Conservation (phyloP, 2,113 vertebrate genomes). For the Notothenia rossii region DNA sequence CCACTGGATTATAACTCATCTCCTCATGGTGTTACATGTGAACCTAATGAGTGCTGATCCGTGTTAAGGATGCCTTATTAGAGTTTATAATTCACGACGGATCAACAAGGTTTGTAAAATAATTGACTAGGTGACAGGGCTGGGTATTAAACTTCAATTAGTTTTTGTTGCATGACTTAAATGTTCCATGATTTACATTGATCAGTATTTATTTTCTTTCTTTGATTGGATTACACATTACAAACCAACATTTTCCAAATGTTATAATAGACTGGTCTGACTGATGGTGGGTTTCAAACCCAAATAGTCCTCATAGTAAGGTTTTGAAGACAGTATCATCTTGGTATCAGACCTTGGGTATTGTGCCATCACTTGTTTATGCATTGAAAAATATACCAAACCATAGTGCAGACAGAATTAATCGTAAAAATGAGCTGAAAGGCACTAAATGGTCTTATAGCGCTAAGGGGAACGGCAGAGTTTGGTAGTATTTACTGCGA, state of each 20-base stretch:
- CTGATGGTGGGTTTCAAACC: neutral
- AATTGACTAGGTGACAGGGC: neutral
- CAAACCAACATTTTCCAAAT: neutral
- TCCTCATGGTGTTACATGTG: slow-evolving; percentile 24
- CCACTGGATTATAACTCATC: neutral
- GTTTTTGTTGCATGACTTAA: too few species aligned
- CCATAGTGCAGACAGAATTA: too few species aligned
- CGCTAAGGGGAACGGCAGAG: too few species aligned
- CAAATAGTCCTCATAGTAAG: neutral
- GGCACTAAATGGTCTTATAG: too few species aligned
- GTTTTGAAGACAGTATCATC: neutral
- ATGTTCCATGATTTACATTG: too few species aligned
- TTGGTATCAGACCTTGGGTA: too few species aligned
- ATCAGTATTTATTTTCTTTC: too few species aligned
- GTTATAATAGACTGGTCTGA: neutral
- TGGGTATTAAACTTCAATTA: neutral
- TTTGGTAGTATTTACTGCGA: too few species aligned
- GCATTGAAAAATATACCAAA: too few species aligned
- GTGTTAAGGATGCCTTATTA: neutral
- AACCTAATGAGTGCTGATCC: slow-evolving; percentile 21
- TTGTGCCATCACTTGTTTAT: neutral
- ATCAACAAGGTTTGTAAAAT: neutral
- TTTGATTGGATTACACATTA: too few species aligned
- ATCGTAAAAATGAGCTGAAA: too few species aligned
- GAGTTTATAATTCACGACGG: slow-evolving; percentile 15